phyloP scores from a whole-genome alignment of 2,888 invertebrate species.

The Thymelicus acteon region DNA sequence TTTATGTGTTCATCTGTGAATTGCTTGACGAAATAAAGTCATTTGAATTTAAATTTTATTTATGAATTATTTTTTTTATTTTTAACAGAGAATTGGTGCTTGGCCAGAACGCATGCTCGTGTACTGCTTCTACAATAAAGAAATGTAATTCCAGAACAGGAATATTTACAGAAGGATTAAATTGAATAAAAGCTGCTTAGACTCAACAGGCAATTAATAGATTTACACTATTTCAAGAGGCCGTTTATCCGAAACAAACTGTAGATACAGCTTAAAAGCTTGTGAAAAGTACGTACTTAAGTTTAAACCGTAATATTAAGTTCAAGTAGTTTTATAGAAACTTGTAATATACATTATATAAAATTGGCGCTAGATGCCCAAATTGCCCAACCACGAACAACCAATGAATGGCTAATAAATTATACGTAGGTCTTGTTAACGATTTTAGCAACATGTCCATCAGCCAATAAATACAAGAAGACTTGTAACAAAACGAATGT shows the following conservation, averaged over 20 bases:
- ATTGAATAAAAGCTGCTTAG: background rate
- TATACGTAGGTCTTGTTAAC: too few species aligned
- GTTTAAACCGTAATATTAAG: background rate
- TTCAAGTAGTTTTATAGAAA: background rate
- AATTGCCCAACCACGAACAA: background rate
- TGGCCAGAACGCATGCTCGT: too few species aligned
- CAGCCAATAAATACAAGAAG: background rate
- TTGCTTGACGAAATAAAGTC: slow-evolving; percentile 13
- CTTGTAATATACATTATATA: background rate
- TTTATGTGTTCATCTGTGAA: slow-evolving; percentile 19
- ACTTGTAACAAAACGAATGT: background rate
- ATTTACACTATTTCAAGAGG: background rate
- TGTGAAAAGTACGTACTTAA: background rate
- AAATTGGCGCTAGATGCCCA: background rate
- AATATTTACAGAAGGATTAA: background rate
- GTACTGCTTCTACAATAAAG: too few species aligned
- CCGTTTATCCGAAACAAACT: background rate
- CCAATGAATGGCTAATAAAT: too few species aligned
- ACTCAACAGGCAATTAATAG: slow-evolving; percentile 1
- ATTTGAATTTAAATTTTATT: background rate
- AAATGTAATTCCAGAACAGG: background rate
- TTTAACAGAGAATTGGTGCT: too few species aligned
- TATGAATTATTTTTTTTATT: background rate
- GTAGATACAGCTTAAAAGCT: background rate
- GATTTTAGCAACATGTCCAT: too few species aligned